Percentiles rank a stretch among this genome's conserved stretches.
Evolutionary conservation across 2,113 vertebrate genomes (phyloP).

Genomic region (Oreochromis spilurus): DNA sequence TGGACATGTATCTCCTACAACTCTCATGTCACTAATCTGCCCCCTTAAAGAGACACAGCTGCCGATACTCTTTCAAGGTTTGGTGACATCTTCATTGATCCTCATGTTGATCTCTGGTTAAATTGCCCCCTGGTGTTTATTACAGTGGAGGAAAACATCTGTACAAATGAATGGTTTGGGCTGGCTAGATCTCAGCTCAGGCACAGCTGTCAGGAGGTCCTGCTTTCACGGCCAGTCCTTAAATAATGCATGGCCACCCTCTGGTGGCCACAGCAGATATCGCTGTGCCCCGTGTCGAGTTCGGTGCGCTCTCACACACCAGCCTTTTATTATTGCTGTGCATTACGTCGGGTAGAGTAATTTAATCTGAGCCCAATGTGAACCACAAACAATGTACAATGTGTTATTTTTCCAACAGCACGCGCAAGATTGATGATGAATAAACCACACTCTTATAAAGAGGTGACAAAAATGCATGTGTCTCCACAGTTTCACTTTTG

Average conservation of each 20-base stretch:
- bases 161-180: constrained; percentile 51
- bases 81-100: constrained; percentile 66
- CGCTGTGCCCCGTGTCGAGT: background rate
- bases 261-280: constrained; percentile 44
- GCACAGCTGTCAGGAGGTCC: background rate
- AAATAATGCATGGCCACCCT: constrained; percentile 43
- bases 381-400: constrained; percentile 7
- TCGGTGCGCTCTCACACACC: background rate
- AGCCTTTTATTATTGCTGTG: background rate
- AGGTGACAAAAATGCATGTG: constrained; percentile 18
- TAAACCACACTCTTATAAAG: constrained; percentile 21
- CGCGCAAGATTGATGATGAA: constrained; percentile 38
- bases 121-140: constrained; percentile 53
- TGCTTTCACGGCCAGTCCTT: background rate
- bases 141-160: constrained; percentile 49
- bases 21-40: background rate
- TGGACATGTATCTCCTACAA: background rate
- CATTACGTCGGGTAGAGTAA: background rate
- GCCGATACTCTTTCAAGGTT: constrained; percentile 54
- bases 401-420: background rate
- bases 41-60: constrained; percentile 42
- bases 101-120: constrained; percentile 27
- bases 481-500: constrained; percentile 30
- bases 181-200: background rate
- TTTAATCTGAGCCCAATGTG: constrained; percentile 14